Evolutionary conservation across 2,113 vertebrate genomes (phyloP).

Genomic region (Rhinopomastus cyanomelas): DNA sequence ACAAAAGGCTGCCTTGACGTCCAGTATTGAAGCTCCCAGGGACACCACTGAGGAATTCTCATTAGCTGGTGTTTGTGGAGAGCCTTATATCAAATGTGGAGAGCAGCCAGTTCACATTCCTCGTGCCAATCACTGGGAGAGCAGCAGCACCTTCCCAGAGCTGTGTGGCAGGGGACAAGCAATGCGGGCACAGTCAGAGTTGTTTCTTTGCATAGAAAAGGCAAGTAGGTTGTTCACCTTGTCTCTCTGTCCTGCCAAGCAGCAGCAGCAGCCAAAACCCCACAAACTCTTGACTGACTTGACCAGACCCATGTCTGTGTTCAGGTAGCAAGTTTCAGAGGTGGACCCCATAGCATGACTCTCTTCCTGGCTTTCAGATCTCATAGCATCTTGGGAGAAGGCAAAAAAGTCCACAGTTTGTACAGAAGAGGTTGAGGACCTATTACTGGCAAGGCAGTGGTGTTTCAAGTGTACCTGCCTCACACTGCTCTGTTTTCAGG

Average conservation of each 20-base stretch:
- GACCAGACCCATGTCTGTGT: not conserved
- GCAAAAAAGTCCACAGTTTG: not conserved
- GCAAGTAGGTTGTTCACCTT: not conserved
- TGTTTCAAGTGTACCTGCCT: not conserved
- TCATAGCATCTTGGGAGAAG: not conserved
- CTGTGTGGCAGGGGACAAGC: not conserved
- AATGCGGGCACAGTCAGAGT: rapidly evolving
- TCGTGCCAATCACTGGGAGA: not conserved
- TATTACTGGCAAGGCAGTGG: rapidly evolving
- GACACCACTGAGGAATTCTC: slow-evolving; percentile 55
- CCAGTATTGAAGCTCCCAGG: slow-evolving; percentile 61
- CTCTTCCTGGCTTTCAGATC: not conserved
- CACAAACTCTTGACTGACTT: not conserved
- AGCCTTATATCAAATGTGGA: slow-evolving; percentile 23
- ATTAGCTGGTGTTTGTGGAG: slow-evolving; percentile 66
- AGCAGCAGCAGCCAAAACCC: not conserved
- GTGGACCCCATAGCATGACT: not conserved
- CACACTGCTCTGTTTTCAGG: not conserved
- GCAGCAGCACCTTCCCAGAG: not conserved
- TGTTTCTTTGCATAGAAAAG: not conserved
- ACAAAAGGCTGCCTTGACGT: slow-evolving; percentile 62
- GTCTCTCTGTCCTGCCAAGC: not conserved
- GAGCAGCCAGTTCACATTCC: slow-evolving; percentile 11
- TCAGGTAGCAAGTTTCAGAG: not conserved
- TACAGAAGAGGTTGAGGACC: not conserved